Evolutionary conservation across 2,888 invertebrate species (phyloP), one percentile per base, ranked within the genome.

Genomic region (Chrysotoxum bicinctum): DNA sequence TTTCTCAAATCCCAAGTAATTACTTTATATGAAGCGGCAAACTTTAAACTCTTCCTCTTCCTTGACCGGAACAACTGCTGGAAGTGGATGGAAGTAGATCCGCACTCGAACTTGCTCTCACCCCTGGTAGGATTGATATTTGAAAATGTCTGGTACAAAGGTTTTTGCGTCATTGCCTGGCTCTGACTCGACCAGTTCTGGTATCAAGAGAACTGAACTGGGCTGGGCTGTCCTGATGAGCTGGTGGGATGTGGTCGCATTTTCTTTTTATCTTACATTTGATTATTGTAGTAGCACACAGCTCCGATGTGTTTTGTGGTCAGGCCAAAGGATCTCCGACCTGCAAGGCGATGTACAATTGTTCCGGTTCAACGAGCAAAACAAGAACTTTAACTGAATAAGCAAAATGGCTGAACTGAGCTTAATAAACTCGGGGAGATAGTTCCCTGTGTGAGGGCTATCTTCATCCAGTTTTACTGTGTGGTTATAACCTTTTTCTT

Each of bases 1-100:
- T 69, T 62, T 48, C 68, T 35, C 58, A 62, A 74, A 75, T 75
- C 62, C 75, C 35, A 62, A 69, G 68, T 75, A 80, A 75, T 80
- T 80, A 62, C 75, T 62, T 54, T 45, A 56, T 75, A 79, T 48
- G 68, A 75, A 80, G 69, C 75, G 69, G 69, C 62, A 80, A 80
- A 75, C 80, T 80, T 69, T 64, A 48, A 74, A 62, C 54, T 69
- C 50, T 40, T 66, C 43, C 75, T n/a, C n/a, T 35, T 37, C 43
- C 19, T 70, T 30, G 35, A 48, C 75, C 68, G 79, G 74, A 79
- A 62, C 74, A 30, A 72, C 10, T 9, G 26, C 16, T 62, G 16
- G 30, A 64, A 64, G 45, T 64, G 14, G 30, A 23, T 19, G 10
- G 8, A 35, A 66, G 50, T 50, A 9, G 26, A 35, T 50, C 48